Evolutionary conservation across 1,140 invertebrate genomes (phyloP).

Genomic region (Globodera ellingtonae): DNA sequence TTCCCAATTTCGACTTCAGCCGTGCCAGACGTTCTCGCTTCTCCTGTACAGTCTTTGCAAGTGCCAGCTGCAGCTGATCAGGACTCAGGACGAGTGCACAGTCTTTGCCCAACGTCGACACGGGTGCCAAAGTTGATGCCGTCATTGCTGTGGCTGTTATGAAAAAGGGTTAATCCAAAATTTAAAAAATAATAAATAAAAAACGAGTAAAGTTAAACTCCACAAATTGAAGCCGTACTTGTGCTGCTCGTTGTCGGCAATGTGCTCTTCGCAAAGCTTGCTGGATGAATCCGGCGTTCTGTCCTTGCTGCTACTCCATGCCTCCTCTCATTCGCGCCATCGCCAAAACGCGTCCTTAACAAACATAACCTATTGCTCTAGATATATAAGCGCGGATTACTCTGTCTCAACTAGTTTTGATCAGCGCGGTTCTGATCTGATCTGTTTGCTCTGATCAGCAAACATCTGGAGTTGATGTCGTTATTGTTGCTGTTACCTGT

Average conservation of each 20-base stretch:
- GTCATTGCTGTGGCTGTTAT: slow-evolving; percentile 24
- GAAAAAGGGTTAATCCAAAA: background rate
- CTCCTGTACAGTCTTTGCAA: background rate
- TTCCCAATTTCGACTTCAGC: background rate
- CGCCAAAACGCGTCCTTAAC: background rate
- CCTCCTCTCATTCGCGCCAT: background rate
- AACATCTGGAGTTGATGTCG: too few species aligned
- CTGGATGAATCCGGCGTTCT: background rate
- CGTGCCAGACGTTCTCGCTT: background rate
- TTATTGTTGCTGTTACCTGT: too few species aligned
- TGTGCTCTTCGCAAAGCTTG: background rate
- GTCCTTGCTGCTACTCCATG: background rate
- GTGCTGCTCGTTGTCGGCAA: background rate
- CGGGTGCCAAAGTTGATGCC: slow-evolving; percentile 24
- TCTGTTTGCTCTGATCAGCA: too few species aligned
- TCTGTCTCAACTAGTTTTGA: too few species aligned
- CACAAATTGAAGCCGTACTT: background rate
- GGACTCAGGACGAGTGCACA: background rate
- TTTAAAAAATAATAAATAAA: too few species aligned
- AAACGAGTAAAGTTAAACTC: background rate
- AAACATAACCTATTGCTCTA: background rate
- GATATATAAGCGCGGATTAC: too few species aligned
- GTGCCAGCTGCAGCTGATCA: background rate
- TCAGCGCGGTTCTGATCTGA: too few species aligned
- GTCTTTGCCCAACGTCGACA: background rate